Conservation (phyloP, 2,797 vertebrate species). For the Bradypodion ventrale region DNA sequence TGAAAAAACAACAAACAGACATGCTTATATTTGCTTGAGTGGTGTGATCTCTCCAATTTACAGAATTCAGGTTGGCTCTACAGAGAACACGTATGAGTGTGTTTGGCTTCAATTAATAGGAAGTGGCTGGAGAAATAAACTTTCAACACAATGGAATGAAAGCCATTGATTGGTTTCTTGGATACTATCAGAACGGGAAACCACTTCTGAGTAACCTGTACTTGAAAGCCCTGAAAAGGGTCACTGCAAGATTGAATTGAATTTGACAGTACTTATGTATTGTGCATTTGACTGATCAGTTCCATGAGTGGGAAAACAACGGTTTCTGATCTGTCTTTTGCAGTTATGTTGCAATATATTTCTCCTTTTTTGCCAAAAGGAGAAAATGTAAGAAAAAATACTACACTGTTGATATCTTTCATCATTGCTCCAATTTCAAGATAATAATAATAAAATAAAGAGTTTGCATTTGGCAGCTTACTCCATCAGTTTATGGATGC, state of each 20-base stretch:
- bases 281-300: background rate
- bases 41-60: background rate
- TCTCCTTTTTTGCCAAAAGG: slow-evolving; percentile 11
- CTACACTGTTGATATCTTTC: slow-evolving; percentile 12
- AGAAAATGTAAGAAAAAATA: slow-evolving; percentile 12
- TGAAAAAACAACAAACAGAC: too few relatives aligned
- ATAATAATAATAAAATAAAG: slow-evolving; percentile 2
- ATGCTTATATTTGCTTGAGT: background rate
- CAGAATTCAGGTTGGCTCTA: background rate
- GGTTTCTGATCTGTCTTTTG: background rate
- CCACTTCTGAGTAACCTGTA: too few relatives aligned
- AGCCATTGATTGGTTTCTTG: slow-evolving; percentile 3
- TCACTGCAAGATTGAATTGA: too few relatives aligned
- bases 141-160: background rate
- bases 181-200: too few relatives aligned
- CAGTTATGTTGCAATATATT: background rate
- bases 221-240: too few relatives aligned
- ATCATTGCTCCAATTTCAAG: background rate
- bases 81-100: background rate
- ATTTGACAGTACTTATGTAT: too few relatives aligned
- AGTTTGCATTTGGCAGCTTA: slow-evolving; percentile 17
- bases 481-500: background rate
- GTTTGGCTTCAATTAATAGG: background rate
- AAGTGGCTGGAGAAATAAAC: background rate
- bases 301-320: background rate